Evolutionary conservation across 1,140 invertebrate genomes (phyloP).

Genomic region (Caenorhabditis inopinata): DNA sequence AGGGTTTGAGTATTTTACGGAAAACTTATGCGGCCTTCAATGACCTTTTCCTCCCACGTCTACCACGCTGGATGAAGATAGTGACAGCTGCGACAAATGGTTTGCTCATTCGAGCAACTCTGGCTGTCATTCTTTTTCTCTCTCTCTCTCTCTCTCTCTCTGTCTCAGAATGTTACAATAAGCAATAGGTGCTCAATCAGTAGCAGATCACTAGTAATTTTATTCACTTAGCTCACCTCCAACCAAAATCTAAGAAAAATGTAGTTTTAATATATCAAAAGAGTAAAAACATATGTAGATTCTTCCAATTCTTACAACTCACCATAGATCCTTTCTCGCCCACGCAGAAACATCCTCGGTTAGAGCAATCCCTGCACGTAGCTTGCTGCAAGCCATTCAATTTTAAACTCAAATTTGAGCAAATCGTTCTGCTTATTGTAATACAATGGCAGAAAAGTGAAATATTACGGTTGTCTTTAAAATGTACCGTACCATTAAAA

Average conservation of each 20-base stretch:
- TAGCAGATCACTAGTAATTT: no score
- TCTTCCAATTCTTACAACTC: no score
- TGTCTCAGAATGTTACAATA: not conserved
- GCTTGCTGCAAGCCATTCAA: constrained; percentile 62
- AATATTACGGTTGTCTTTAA: no score
- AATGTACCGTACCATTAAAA: no score
- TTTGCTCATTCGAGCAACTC: no score
- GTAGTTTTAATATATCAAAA: no score
- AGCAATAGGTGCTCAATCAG: not conserved
- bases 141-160: no score
- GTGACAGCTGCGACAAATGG: constrained; percentile 28
- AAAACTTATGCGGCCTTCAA: not conserved
- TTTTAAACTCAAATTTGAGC: no score
- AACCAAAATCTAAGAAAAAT: not conserved
- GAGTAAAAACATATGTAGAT: no score
- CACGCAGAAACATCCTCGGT: constrained; percentile 65
- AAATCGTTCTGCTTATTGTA: no score
- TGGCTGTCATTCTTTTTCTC: no score
- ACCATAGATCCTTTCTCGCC: constrained; percentile 66
- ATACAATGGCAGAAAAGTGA: no score
- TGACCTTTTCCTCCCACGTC: constrained; percentile 22
- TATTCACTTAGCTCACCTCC: not conserved
- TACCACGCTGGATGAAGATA: not conserved
- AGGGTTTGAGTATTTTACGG: not conserved
- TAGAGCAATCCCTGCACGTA: constrained; percentile 62